phyloP scores from a whole-genome alignment of 2,113 vertebrate species.

The Seriola dumerili region DNA sequence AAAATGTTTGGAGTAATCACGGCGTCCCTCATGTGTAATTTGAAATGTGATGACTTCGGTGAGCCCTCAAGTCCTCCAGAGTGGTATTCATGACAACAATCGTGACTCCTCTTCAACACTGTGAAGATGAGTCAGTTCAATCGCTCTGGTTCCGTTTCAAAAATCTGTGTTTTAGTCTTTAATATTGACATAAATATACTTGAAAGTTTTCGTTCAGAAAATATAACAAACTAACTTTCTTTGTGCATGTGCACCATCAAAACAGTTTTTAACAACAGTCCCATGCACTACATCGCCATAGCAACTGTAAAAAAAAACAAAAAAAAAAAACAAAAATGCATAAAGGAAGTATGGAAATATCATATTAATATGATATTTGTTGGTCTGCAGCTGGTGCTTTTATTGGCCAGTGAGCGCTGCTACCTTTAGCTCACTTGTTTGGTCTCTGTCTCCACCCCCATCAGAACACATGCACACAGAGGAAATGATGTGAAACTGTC shows the following conservation, averaged over 20 bases:
- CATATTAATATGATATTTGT: background rate
- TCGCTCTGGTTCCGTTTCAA: background rate
- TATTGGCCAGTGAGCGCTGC: conserved; percentile 2
- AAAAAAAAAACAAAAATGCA: background rate
- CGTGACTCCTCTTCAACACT: background rate
- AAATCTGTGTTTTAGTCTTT: background rate
- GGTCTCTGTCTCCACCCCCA: background rate
- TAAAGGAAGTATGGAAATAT: background rate
- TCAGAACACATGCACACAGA: background rate
- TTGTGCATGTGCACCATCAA: no score
- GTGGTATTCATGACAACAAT: background rate
- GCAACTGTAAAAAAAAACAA: background rate
- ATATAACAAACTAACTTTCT: no score
- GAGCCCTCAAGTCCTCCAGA: background rate
- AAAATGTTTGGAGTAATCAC: conserved; percentile 1
- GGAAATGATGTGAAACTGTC: background rate
- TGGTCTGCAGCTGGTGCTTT: background rate
- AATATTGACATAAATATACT: no score
- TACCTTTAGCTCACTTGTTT: background rate
- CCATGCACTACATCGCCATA: background rate
- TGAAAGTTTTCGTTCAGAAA: no score
- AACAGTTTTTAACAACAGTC: background rate
- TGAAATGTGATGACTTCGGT: background rate
- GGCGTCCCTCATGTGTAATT: background rate
- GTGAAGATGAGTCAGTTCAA: background rate